phyloP scores from a whole-genome alignment of 1,140 invertebrate genomes.

The Neodiprion pinetum region DNA sequence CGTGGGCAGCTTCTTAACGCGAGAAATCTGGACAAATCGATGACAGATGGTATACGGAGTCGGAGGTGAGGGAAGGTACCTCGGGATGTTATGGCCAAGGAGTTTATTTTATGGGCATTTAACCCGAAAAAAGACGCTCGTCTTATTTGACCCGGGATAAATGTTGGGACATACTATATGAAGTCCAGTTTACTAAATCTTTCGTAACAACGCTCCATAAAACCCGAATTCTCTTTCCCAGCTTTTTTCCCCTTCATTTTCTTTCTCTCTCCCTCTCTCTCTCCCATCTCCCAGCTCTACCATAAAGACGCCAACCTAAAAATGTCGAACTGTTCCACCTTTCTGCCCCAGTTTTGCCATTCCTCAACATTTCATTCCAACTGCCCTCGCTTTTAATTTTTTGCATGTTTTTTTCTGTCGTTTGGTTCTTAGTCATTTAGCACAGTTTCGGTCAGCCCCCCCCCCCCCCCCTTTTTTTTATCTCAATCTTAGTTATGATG shows the following conservation, averaged over 20 bases:
- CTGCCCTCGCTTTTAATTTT: no score
- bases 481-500: no score
- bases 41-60: no score
- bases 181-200: constrained; percentile 2
- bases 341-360: neutral
- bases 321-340: neutral
- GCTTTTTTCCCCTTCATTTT: constrained; percentile 23
- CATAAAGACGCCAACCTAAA: neutral
- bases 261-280: neutral
- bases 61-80: no score
- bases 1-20: no score
- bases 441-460: no score
- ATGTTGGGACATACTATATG: constrained; percentile 30
- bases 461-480: no score
- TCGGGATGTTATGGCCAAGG: neutral
- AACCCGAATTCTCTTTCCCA: constrained; percentile 21
- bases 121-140: constrained; percentile 39
- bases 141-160: constrained; percentile 46
- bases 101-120: constrained; percentile 41
- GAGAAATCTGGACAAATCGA: no score
- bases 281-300: neutral
- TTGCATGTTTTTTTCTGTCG: no score
- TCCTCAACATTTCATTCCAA: no score
- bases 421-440: no score
- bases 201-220: neutral